These are phyloP conservation scores for Asobara japonica DNA, from an alignment of 1,140 invertebrate species.

Conservation along the genomic window DNA sequence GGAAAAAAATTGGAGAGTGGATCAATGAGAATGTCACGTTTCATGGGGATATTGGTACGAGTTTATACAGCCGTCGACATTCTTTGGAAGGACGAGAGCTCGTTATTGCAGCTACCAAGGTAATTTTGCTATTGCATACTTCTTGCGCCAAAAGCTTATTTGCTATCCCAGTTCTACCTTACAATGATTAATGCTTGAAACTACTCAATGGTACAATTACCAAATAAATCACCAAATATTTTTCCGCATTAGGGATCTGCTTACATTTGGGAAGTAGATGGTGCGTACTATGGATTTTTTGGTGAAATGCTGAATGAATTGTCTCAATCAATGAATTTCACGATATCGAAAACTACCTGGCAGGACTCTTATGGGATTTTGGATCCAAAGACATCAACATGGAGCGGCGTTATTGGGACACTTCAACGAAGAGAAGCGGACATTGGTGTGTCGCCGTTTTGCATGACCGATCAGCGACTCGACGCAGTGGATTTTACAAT, in stretches of 20 bases:
- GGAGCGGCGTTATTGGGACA: slow-evolving; percentile 50
- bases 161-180: background rate
- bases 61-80: slow-evolving; percentile 33
- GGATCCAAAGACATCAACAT: slow-evolving; percentile 27
- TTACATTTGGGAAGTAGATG: background rate
- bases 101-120: slow-evolving; percentile 36
- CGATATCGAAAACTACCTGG: background rate
- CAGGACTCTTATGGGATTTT: slow-evolving; percentile 40
- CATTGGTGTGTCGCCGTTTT: slow-evolving; percentile 45
- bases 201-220: background rate
- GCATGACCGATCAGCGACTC: slow-evolving; percentile 42
- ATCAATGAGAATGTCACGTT: background rate
- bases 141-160: background rate
- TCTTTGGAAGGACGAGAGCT: slow-evolving; percentile 19
- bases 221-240: background rate
- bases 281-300: background rate
- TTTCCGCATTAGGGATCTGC: background rate
- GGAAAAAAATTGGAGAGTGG: slow-evolving; percentile 34
- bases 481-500: slow-evolving; percentile 48
- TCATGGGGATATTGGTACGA: background rate
- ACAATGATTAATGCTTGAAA: background rate
- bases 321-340: background rate
- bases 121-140: slow-evolving; percentile 39
- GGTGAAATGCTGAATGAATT: background rate
- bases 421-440: slow-evolving; percentile 38